phyloP scores from a whole-genome alignment of 2,113 vertebrate genomes.

The Nyctereutes procyonoides region DNA sequence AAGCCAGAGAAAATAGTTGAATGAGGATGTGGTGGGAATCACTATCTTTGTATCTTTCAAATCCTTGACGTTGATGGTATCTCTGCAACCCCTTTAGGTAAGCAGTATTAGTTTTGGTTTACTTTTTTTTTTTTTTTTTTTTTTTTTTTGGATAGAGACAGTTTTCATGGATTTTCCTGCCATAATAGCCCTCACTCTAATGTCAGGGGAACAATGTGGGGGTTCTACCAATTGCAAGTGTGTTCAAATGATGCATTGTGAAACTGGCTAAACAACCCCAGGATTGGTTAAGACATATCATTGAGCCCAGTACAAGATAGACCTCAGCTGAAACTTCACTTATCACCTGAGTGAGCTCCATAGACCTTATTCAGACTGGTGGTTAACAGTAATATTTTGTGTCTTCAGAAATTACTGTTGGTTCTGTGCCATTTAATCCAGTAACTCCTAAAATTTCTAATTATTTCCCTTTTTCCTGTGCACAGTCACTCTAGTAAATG shows the following conservation, averaged over 20 bases:
- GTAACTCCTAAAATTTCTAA: background rate
- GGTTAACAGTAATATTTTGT: background rate
- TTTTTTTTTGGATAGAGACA: background rate
- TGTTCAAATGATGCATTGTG: background rate
- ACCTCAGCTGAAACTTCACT: background rate
- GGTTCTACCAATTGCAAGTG: background rate
- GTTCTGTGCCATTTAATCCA: background rate
- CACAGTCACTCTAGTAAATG: background rate
- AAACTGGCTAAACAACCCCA: background rate
- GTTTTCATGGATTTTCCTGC: background rate
- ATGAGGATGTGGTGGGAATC: background rate
- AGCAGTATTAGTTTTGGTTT: background rate
- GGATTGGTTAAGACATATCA: background rate
- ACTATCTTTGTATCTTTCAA: background rate
- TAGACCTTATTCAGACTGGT: background rate
- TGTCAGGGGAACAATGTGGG: no score
- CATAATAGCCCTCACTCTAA: background rate
- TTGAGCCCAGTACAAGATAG: background rate
- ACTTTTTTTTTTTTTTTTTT: background rate
- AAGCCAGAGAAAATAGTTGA: background rate
- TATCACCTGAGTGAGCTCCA: background rate
- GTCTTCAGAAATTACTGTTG: background rate
- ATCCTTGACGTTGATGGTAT: background rate
- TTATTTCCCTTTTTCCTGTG: background rate
- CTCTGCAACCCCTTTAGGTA: background rate